Conservation (phyloP, 1,140 invertebrate species). For the Microplitis demolitor region DNA sequence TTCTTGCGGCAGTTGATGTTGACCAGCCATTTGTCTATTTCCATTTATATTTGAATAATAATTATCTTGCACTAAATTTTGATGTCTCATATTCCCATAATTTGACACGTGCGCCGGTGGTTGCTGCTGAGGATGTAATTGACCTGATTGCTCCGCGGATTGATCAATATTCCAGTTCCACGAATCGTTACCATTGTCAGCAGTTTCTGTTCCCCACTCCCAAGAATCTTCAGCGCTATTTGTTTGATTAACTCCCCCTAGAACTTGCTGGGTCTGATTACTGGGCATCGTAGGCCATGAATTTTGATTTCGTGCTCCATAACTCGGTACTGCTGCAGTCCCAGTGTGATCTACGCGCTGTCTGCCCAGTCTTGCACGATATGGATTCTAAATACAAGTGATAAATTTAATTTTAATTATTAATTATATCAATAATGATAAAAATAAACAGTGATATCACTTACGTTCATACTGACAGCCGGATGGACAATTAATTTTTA, state of each 20-base stretch:
- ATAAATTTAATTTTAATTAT: constrained; percentile 4
- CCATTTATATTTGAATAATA: constrained; percentile 55
- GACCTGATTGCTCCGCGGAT: constrained; percentile 40
- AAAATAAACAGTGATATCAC: constrained; percentile 27
- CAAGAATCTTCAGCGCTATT: constrained; percentile 48
- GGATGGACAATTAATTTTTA: constrained; percentile 32
- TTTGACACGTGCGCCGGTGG: constrained; percentile 15
- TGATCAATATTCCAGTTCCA: constrained; percentile 59
- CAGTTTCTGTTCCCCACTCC: constrained; percentile 47
- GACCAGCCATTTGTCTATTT: constrained; percentile 38
- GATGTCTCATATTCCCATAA: constrained; percentile 27
- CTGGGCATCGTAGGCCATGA: constrained; percentile 41
- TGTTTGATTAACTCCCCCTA: constrained; percentile 34
- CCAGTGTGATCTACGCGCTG: constrained; percentile 43
- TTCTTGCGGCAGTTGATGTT: constrained; percentile 33
- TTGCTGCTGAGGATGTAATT: constrained; percentile 26
- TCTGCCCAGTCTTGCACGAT: constrained; percentile 48
- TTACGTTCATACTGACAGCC: constrained; percentile 51
- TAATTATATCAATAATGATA: constrained; percentile 1
- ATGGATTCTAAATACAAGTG: constrained; percentile 51
- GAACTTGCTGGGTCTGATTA: background rate
- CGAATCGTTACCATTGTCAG: constrained; percentile 52
- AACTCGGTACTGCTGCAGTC: constrained; percentile 35
- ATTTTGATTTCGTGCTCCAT: constrained; percentile 51
- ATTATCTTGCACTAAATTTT: constrained; percentile 44